Evolutionary conservation across 2,797 vertebrate genomes (phyloP).

Genomic region (Hypotaenidia okinawae): DNA sequence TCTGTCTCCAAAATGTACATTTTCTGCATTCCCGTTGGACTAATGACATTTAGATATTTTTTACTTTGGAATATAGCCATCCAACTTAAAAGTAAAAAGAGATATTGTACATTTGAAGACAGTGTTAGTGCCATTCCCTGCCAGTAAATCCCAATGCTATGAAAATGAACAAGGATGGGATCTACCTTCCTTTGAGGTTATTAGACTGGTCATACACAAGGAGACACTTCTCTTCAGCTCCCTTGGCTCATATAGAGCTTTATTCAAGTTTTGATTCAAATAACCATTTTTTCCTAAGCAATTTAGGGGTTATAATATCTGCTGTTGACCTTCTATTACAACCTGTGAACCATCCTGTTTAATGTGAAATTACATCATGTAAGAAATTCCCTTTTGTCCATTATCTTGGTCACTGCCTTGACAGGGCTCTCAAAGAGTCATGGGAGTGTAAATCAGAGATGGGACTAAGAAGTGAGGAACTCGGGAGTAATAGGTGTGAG

Average conservation of each 20-base stretch:
- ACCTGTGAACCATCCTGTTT: slow-evolving; percentile 62
- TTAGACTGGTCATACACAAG: background rate
- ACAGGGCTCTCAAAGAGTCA: slow-evolving; percentile 53
- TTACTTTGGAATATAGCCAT: slow-evolving; percentile 34
- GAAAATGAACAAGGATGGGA: slow-evolving; percentile 14
- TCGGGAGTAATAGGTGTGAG: slow-evolving; percentile 17
- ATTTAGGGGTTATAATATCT: slow-evolving; percentile 59
- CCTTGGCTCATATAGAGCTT: slow-evolving; percentile 30
- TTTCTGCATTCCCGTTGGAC: slow-evolving; percentile 60
- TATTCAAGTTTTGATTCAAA: slow-evolving; percentile 72
- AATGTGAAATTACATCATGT: slow-evolving; percentile 72
- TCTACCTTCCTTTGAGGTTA: background rate
- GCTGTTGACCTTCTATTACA: slow-evolving; percentile 64
- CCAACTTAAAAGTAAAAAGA: slow-evolving; percentile 40
- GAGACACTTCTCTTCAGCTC: background rate
- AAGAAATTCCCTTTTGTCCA: slow-evolving; percentile 70
- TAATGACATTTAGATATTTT: slow-evolving; percentile 53
- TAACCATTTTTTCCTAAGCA: slow-evolving; percentile 59
- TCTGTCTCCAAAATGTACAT: slow-evolving; percentile 69
- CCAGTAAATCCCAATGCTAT: slow-evolving; percentile 33
- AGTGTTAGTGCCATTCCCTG: background rate
- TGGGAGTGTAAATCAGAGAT: slow-evolving; percentile 48
- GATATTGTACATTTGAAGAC: background rate
- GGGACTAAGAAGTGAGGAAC: slow-evolving; percentile 17
- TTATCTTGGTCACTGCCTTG: slow-evolving; percentile 58